phyloP scores from a whole-genome alignment of 2,888 invertebrate genomes.

The Melanophora roralis region DNA sequence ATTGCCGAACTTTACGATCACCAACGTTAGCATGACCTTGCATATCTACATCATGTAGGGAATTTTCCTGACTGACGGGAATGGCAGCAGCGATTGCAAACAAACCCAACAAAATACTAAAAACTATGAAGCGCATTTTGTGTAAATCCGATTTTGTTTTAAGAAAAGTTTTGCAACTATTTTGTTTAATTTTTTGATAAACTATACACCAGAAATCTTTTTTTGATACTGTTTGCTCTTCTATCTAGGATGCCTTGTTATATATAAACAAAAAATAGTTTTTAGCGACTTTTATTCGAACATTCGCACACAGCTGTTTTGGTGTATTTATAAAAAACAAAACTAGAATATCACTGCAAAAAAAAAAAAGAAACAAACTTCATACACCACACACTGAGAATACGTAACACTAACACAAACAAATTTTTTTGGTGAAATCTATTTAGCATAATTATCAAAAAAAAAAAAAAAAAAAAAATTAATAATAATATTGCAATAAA shows the following conservation, averaged over 20 bases:
- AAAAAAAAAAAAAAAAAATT: no score
- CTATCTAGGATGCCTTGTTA: conserved; percentile 12
- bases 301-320: not conserved
- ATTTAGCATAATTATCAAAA: no score
- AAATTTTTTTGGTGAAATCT: no score
- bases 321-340: conserved; percentile 3
- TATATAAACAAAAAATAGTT: conserved; percentile 41
- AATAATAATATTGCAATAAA: no score
- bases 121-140: conserved; percentile 64
- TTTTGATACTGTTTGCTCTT: conserved; percentile 47
- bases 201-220: conserved; percentile 36
- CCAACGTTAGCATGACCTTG: conserved; percentile 67
- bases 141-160: not conserved
- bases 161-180: not conserved
- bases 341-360: not conserved
- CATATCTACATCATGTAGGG: conserved; percentile 61
- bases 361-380: no score
- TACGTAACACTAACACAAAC: no score
- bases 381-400: no score
- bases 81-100: conserved; percentile 47
- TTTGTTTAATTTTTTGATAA: not conserved
- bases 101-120: conserved; percentile 47
- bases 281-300: conserved; percentile 19
- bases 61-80: conserved; percentile 47
- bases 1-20: conserved; percentile 64